Base-by-base conservation (phyloP, 2,888 invertebrate species). In the Caenorhabditis afra region DNA sequence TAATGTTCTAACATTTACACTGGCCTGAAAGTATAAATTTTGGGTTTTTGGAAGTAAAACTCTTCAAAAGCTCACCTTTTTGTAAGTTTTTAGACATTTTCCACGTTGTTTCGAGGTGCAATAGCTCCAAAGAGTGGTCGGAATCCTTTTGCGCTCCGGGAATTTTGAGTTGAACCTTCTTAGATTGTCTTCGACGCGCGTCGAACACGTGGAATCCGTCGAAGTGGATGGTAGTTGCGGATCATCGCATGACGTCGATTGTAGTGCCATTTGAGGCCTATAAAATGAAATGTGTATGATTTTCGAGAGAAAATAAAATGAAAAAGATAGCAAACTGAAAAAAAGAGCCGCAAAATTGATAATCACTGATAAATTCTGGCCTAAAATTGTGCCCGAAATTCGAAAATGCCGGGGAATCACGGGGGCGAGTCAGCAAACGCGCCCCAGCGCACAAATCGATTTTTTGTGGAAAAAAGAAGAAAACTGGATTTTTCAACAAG, bases 191-290 rank as follows among this genome's bases (percentile, higher is more conserved):
- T 37, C 29, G 7, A 7, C 11, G 7, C 41, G 41, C 41, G 41
- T 8, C 7, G 11, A 41, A 41, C 41, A 55, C n/a, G 55, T 20
- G 1, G 50, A 18, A 11, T 39, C 71, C 12, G 62, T 64, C 12
- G 71, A 71, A 7, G 71, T 71, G 11, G 71, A 71, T 5, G 71
- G 71, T 29, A 47, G 20, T 10, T 57, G 50, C 20, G 62, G 55
- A 71, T 71, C 57, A 35, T 57, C 49, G 62, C 49, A 14, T 8
- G 23, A 16, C 14, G 29, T 8, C 11, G 41, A 35, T 20, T 35
- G 37, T 8, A 22, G 7, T 8, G 49, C 10, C 71, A 71, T 71
- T 64, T 41, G 18, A 10, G 8, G 18, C 11, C 71, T 61, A 45
- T 7, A 49, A 71, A 55, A 41, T 14, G 2, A 11, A 41, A 41